Conservation (phyloP, 2,888 invertebrate genomes). For the Ommatoiulus sabulosus region DNA sequence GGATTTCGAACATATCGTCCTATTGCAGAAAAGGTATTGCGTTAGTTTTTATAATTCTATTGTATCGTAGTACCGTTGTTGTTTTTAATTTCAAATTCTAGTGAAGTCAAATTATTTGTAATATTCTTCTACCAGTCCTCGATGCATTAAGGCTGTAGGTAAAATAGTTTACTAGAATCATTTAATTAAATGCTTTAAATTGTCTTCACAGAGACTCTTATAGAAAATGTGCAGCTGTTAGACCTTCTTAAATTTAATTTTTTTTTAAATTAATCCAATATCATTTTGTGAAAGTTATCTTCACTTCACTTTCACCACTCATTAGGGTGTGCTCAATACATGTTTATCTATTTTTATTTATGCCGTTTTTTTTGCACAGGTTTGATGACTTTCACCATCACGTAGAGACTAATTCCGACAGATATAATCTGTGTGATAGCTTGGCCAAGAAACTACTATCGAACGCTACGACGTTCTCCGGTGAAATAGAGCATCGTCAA, state of each 20-base stretch:
- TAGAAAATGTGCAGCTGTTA: too few relatives aligned
- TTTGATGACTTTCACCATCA: constrained; percentile 93
- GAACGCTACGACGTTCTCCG: constrained; percentile 85
- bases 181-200: too few relatives aligned
- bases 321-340: neutral
- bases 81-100: too few relatives aligned
- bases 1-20: constrained; percentile 90
- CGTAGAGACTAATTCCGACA: constrained; percentile 88
- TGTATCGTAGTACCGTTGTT: neutral
- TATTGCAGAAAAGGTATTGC: constrained; percentile 64
- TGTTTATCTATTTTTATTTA: neutral
- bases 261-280: too few relatives aligned
- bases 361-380: constrained; percentile 69
- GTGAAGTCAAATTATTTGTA: too few relatives aligned
- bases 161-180: too few relatives aligned
- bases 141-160: too few relatives aligned
- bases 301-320: too few relatives aligned
- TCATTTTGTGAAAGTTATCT: too few relatives aligned
- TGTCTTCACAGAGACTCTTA: too few relatives aligned
- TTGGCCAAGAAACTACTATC: constrained; percentile 88
- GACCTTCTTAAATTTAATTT: too few relatives aligned
- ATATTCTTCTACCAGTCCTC: too few relatives aligned
- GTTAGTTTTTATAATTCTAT: neutral
- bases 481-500: constrained; percentile 86
- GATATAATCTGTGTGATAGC: constrained; percentile 91